Evolutionary conservation across 2,113 vertebrate species (phyloP).

Genomic region (Azemiops feae): DNA sequence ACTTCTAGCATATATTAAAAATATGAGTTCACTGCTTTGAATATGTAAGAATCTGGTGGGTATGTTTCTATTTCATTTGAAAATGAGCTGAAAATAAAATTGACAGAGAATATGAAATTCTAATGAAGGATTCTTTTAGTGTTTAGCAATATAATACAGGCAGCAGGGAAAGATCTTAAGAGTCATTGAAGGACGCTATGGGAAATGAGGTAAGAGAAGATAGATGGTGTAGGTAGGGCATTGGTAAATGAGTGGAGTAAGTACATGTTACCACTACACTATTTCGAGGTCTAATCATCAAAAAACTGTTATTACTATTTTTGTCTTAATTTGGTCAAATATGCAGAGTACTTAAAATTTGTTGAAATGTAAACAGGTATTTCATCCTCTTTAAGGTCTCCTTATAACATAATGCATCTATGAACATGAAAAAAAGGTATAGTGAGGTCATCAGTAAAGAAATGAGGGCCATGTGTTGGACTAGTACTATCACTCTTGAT

Average conservation of each 20-base stretch:
- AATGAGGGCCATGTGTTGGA: neutral
- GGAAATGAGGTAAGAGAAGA: neutral
- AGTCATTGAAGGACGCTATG: neutral
- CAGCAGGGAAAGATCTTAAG: neutral
- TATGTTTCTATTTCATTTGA: neutral
- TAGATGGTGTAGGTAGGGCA: neutral
- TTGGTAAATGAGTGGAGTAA: neutral
- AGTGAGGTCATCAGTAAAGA: neutral
- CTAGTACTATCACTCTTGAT: slow-evolving; percentile 28
- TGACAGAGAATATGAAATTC: neutral
- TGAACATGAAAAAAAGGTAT: neutral
- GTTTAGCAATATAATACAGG: neutral
- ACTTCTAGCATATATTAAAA: neutral
- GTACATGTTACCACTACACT: neutral
- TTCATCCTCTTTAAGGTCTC: neutral
- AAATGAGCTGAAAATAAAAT: slow-evolving; percentile 2
- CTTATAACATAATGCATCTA: neutral
- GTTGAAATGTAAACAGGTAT: neutral
- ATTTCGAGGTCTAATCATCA: neutral
- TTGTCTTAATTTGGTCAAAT: neutral
- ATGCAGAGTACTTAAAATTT: neutral
- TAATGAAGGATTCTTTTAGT: neutral
- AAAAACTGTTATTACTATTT: neutral
- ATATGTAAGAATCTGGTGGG: neutral
- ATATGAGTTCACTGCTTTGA: neutral